phyloP scores from a whole-genome alignment of 2,113 vertebrate species.

The Chrysemys picta region DNA sequence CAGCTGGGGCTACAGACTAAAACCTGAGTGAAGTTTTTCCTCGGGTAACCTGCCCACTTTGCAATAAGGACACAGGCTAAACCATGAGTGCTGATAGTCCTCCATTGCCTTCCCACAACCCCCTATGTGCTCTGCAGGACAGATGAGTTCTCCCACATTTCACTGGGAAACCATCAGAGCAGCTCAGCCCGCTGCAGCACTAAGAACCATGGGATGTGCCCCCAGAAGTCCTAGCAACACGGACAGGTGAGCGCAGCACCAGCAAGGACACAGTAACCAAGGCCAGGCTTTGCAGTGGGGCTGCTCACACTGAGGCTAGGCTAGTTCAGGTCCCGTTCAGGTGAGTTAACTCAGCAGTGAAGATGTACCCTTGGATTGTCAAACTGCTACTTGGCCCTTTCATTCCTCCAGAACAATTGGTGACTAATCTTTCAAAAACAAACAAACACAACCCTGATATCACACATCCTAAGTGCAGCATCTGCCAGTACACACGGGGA shows the following conservation, averaged over 20 bases:
- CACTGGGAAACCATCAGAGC: background rate
- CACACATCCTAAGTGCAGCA: background rate
- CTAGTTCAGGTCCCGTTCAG: too few relatives aligned
- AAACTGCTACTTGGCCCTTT: background rate
- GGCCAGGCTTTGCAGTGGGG: background rate
- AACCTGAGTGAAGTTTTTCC: background rate
- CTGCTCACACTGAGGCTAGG: background rate
- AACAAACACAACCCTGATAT: background rate
- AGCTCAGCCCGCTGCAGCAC: background rate
- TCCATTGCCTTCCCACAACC: background rate
- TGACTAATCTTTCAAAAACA: background rate
- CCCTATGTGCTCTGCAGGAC: background rate
- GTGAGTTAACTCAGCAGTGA: background rate
- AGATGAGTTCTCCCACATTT: background rate
- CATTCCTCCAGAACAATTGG: accelerated
- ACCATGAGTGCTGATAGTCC: too few relatives aligned
- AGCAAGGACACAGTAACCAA: background rate
- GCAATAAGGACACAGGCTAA: background rate
- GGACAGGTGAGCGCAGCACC: background rate
- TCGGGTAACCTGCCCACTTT: background rate
- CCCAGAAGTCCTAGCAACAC: background rate
- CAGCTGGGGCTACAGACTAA: background rate
- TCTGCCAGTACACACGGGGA: background rate
- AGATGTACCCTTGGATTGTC: background rate
- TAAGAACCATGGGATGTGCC: background rate